Evolutionary conservation across 2,888 invertebrate species (phyloP).

Genomic region (Ochropleura leucogaster): DNA sequence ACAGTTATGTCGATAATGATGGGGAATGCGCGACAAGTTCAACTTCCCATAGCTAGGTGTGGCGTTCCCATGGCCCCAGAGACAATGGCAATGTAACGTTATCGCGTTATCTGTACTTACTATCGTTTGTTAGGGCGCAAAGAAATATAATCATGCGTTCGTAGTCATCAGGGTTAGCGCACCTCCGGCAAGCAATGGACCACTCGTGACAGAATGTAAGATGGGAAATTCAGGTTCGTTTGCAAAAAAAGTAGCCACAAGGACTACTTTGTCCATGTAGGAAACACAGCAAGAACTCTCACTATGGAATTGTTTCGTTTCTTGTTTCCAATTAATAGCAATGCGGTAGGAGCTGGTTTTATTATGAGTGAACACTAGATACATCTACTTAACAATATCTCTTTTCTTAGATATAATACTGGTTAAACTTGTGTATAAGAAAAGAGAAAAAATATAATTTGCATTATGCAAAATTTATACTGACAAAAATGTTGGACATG

Average conservation of each 20-base stretch:
- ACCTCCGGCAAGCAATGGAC: slow-evolving; percentile 15
- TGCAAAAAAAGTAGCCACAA: slow-evolving; percentile 28
- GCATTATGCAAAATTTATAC: slow-evolving; percentile 10
- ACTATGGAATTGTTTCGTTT: slow-evolving; percentile 35
- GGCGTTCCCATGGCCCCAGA: slow-evolving; percentile 74
- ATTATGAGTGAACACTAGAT: slow-evolving; percentile 27
- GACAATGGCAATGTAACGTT: slow-evolving; percentile 74
- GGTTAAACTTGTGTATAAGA: slow-evolving; percentile 3
- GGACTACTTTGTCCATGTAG: slow-evolving; percentile 21
- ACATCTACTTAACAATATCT: slow-evolving; percentile 32
- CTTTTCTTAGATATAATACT: slow-evolving; percentile 4
- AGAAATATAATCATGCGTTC: slow-evolving; percentile 33
- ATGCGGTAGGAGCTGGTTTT: slow-evolving; percentile 30
- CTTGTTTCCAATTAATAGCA: slow-evolving; percentile 42
- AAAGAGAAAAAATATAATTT: slow-evolving; percentile 31
- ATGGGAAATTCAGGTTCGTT: slow-evolving; percentile 8
- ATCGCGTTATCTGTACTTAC: slow-evolving; percentile 53
- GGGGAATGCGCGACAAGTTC: slow-evolving; percentile 66
- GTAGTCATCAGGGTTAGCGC: slow-evolving; percentile 35
- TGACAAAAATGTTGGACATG: slow-evolving; percentile 11
- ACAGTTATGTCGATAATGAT: slow-evolving; percentile 69
- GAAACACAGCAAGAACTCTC: slow-evolving; percentile 32
- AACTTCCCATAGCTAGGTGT: slow-evolving; percentile 71
- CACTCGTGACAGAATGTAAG: slow-evolving; percentile 7
- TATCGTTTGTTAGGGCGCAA: slow-evolving; percentile 55